Evolutionary conservation across 35 echinoderm and acorn worm genomes (phyloP), one percentile per base, ranked within the genome.

Genomic region (Strongylocentrotus purpuratus): DNA sequence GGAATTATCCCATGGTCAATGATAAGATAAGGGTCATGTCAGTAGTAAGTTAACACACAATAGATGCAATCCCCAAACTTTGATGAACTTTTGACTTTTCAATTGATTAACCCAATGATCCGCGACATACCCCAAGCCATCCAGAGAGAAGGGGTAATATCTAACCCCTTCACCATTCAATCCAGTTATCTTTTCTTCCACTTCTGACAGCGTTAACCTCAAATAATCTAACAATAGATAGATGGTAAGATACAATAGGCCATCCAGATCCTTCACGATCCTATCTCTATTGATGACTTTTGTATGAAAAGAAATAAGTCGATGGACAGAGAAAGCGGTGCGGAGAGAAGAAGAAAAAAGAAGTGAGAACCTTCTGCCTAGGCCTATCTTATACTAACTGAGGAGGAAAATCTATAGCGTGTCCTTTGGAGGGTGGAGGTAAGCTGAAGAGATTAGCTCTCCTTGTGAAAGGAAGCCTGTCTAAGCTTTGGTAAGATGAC

Each of bases 381-480:
- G 45, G 87, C 87, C 45, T 89, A 89, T 33, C 87, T 46, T 89
- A 33, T 8, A 46, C 33, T 89, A 46, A 46, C 32, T 18, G 87
- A 89, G 45, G 87, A 89, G 33, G 45, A 89, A 89, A 89, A 89
- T 89, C 87, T 46, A 89, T 89, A 89, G 12, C 45, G 5, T 89
- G 87, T 89, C 87, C 45, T 89, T 45, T 89, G 32, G n/a, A 89
- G 12, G 33, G 32, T 31, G 87, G 15, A 33, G 87, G 33, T 89
- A 46, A 89, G 87, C 32, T 89, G 45, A 46, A 89, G 87, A 89
- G 87, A 45, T 45, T 45, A 89, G 87, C 31, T 31, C 65, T 7
- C 33, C 87, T 89, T 33, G 87, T 89, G 87, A 89, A 89, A 89
- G 87, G 33, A 89, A 89, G 87, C 87, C 33, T 46, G 32, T 89